Evolutionary conservation across 2,113 vertebrate genomes (phyloP).

Genomic region (Passerina amoena): DNA sequence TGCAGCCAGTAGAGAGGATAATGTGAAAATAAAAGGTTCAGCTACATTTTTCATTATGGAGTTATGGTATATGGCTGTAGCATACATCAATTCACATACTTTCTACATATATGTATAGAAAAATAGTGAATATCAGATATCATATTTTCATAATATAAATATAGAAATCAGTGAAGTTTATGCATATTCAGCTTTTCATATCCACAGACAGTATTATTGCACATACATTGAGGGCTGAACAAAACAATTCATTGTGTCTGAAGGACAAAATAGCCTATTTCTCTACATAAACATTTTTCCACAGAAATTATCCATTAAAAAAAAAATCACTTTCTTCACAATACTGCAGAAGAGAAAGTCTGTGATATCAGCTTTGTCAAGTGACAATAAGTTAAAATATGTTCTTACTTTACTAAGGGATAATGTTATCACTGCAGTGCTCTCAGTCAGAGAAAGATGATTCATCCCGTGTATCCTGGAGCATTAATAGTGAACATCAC

Average conservation of each 20-base stretch:
- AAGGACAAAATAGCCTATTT: background rate
- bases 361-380: background rate
- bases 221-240: background rate
- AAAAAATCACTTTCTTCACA: background rate
- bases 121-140: background rate
- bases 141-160: background rate
- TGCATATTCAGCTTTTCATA: background rate
- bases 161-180: background rate
- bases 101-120: background rate
- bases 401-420: background rate
- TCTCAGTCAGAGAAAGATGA: background rate
- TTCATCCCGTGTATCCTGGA: background rate
- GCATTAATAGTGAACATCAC: background rate
- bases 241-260: background rate
- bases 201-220: background rate
- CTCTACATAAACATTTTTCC: background rate
- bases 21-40: background rate
- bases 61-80: accelerated
- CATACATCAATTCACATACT: background rate
- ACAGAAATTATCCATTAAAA: background rate
- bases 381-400: background rate
- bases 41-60: background rate
- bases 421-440: background rate
- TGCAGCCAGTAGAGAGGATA: background rate
- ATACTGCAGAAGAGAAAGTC: background rate